Evolutionary conservation across 1,140 invertebrate genomes (phyloP).

Genomic region (Marisa cornuarietis): DNA sequence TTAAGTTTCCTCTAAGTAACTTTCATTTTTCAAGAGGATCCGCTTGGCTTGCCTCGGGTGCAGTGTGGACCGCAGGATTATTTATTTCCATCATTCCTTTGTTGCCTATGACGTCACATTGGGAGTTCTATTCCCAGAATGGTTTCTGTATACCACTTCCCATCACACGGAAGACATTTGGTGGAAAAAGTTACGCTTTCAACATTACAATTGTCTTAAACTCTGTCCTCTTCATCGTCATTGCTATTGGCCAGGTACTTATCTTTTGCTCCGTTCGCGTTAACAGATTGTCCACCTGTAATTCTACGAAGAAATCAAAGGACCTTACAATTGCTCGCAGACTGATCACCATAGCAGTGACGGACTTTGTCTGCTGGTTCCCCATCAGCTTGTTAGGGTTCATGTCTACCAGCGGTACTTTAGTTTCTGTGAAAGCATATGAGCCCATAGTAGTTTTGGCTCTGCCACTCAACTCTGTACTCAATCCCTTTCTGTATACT

Average conservation of each 20-base stretch:
- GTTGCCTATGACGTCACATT: slow-evolving; percentile 8
- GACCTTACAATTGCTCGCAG: slow-evolving; percentile 25
- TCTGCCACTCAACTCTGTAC: slow-evolving; percentile 29
- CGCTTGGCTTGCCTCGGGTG: slow-evolving; percentile 7
- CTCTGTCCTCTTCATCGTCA: slow-evolving; percentile 30
- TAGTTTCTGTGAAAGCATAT: slow-evolving; percentile 19
- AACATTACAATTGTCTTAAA: slow-evolving; percentile 37
- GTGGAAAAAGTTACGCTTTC: slow-evolving; percentile 34
- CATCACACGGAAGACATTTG: slow-evolving; percentile 16
- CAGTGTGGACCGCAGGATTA: slow-evolving; percentile 23
- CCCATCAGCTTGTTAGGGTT: slow-evolving; percentile 28
- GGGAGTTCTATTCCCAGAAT: slow-evolving; percentile 37
- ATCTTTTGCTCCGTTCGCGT: slow-evolving; percentile 31
- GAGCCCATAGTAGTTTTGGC: slow-evolving; percentile 12
- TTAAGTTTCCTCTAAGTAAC: slow-evolving; percentile 46
- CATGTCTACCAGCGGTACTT: slow-evolving; percentile 4
- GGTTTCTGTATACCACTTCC: slow-evolving; percentile 41
- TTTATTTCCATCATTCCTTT: slow-evolving; percentile 19
- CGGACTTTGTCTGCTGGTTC: slow-evolving; percentile 35
- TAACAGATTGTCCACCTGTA: not conserved
- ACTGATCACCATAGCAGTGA: slow-evolving; percentile 19
- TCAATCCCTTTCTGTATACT: slow-evolving; percentile 31
- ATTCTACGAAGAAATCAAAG: not conserved
- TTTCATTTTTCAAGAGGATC: slow-evolving; percentile 8
- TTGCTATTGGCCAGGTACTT: slow-evolving; percentile 36